A percentile compares a stretch with the other conserved stretches of the same genome.
These are phyloP conservation scores for Orbicella faveolata DNA, from an alignment of 64 coral and sea anemone species.

Conservation along the genomic window DNA sequence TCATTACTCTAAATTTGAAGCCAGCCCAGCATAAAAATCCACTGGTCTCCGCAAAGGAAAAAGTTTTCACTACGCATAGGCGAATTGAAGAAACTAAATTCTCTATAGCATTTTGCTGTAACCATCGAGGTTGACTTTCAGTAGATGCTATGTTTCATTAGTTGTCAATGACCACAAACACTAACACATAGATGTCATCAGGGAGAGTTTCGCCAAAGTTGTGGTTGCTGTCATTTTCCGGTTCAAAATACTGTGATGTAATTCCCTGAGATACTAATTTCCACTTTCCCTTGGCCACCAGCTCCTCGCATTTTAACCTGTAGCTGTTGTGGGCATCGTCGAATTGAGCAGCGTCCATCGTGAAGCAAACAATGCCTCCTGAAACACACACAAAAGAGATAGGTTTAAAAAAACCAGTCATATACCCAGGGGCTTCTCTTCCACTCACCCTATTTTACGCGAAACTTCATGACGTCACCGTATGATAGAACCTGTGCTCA, in stretches of 20 bases:
- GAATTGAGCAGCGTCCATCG: constrained; percentile 19
- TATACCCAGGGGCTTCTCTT: background rate
- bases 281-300: constrained; percentile 12
- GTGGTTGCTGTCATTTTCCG: constrained; percentile 5
- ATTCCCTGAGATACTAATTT: constrained; percentile 27
- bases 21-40: too few relatives aligned
- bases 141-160: background rate
- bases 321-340: constrained; percentile 15
- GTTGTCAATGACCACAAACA: constrained; percentile 37
- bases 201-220: background rate
- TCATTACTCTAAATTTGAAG: too few relatives aligned
- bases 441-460: too few relatives aligned
- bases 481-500: too few relatives aligned
- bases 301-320: constrained; percentile 28
- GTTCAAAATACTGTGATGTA: background rate
- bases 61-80: too few relatives aligned
- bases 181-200: constrained; percentile 19
- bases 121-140: too few relatives aligned
- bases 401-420: background rate
- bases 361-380: constrained; percentile 42
- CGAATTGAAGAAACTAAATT: too few relatives aligned
- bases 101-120: too few relatives aligned
- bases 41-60: too few relatives aligned
- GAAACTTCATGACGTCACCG: too few relatives aligned
- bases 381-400: background rate